Conservation (phyloP, 1,140 invertebrate genomes). For the Carposina sasakii region DNA sequence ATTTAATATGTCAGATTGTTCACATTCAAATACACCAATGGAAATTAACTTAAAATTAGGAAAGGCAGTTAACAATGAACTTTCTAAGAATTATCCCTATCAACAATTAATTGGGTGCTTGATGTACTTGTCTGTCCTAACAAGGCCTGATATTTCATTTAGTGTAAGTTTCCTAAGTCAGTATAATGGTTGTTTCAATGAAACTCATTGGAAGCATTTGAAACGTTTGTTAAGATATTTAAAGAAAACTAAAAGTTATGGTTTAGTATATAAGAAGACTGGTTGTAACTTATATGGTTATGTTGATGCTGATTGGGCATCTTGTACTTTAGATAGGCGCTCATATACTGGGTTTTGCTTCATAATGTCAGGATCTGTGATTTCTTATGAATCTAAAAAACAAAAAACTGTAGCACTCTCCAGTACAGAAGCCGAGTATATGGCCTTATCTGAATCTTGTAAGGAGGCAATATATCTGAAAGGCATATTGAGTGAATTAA, state of each 20-base stretch:
- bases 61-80: constrained; percentile 14
- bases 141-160: constrained; percentile 65
- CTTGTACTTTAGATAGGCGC: constrained; percentile 39
- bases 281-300: too few relatives aligned
- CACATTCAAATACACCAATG: constrained; percentile 33
- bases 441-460: background rate
- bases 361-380: constrained; percentile 25
- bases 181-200: constrained; percentile 46
- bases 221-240: constrained; percentile 65
- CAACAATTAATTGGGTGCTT: constrained; percentile 32
- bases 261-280: constrained; percentile 22
- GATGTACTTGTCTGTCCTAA: constrained; percentile 55
- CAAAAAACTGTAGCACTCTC: constrained; percentile 20
- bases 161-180: constrained; percentile 58
- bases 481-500: background rate
- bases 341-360: constrained; percentile 55
- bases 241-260: constrained; percentile 34
- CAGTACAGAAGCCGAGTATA: constrained; percentile 1
- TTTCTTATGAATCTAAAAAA: constrained; percentile 29
- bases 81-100: constrained; percentile 21
- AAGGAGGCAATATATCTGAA: constrained; percentile 8
- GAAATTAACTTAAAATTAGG: constrained; percentile 29
- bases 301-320: constrained; percentile 59
- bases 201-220: constrained; percentile 50
- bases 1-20: constrained; percentile 43